Evolutionary conservation across 1,140 invertebrate species (phyloP), one percentile per base, ranked within the genome.

Genomic region (Drosophila kikkawai): DNA sequence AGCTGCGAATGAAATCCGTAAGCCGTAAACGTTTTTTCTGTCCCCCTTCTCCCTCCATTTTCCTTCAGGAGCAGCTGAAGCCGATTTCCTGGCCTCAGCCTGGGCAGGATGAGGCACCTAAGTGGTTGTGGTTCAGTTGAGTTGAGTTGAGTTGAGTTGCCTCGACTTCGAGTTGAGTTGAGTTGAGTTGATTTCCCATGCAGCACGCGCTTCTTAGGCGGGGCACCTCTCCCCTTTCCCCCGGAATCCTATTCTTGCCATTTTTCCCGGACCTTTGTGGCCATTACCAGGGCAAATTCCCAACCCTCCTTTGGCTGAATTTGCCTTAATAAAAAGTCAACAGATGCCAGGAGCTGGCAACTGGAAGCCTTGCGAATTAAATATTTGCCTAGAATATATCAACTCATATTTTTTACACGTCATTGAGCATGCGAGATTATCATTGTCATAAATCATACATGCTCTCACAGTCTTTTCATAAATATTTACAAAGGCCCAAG

Each of bases 361-460:
- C 19, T 29, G 22, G 22, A 11, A 9, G 70, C 55, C 67, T 34
- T 55, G 67, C 57, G 74, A 86, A 86, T 87, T 86, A 86, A 86
- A 86, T 87, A 87, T 87, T 87, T 87, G 84, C 71, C 82, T 87
- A 75, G 80, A 84, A 80, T 83, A 88, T 78, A 87, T 87, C 76
- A 90, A 84, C 80, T 81, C 85, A 63, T 71, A 90, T 90, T 87
- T 87, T 86, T 81, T 87, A 90, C 84, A 87, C 84, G 84, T 87
- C 84, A 87, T 87, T 87, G 84, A 84, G 84, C 80, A 90, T 90
- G 84, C 73, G 74, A 88, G 84, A 87, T 87, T 87, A 87, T 87
- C 81, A 84, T 75, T 84, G 85, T 90, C 84, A 87, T 87, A 87
- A 87, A 87, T 87, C 84, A 87, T 84, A 90, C 68, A 79, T 71